Conservation (phyloP, 2,888 invertebrate genomes). For the Maniola hyperantus region DNA sequence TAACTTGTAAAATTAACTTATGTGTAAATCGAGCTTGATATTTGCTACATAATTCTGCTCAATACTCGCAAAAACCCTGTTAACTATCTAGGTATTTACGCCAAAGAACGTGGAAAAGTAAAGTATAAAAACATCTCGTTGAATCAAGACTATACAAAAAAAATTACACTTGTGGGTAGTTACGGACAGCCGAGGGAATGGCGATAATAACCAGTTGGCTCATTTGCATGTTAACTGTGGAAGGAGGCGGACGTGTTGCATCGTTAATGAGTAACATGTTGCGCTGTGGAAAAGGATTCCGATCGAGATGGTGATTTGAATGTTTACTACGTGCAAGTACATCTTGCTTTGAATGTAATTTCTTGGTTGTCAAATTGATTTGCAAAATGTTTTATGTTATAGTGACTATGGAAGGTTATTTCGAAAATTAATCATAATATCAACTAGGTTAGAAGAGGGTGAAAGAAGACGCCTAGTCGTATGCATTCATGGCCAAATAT, state of each 20-base stretch:
- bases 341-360: constrained; percentile 13
- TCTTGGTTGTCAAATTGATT: constrained; percentile 8
- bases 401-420: background rate
- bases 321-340: constrained; percentile 20
- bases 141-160: background rate
- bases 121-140: constrained; percentile 1
- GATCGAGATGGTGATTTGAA: constrained; percentile 23
- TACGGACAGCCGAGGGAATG: constrained; percentile 13
- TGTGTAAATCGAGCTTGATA: background rate
- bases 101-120: background rate
- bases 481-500: too few species aligned
- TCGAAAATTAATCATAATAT: too few species aligned
- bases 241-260: constrained; percentile 33
- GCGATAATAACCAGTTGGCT: constrained; percentile 29
- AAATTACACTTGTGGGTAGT: constrained; percentile 32
- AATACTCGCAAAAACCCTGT: background rate
- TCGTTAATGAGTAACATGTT: constrained; percentile 31
- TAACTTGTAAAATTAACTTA: too few species aligned
- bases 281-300: constrained; percentile 22
- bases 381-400: constrained; percentile 4
- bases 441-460: background rate
- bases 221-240: constrained; percentile 47
- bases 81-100: background rate
- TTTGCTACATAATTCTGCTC: background rate
- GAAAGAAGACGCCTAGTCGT: too few species aligned